Evolutionary conservation across 2,888 invertebrate species (phyloP).

Genomic region (Luperina testacea): DNA sequence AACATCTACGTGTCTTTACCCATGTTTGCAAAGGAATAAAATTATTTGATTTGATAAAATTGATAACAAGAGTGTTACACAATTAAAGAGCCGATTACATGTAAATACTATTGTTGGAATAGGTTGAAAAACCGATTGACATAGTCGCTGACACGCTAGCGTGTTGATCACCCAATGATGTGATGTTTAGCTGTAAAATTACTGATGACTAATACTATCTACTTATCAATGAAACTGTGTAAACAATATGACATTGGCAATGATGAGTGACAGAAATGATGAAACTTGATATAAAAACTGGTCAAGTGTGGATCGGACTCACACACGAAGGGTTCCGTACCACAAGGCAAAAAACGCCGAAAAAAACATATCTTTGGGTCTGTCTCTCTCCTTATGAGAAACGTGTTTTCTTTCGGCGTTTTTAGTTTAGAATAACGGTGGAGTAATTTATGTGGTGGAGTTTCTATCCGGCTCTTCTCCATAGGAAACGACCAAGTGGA

Average conservation of each 20-base stretch:
- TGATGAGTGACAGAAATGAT: not conserved
- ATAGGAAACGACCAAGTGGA: not conserved
- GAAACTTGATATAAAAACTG: not conserved
- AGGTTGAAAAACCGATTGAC: not conserved
- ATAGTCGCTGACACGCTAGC: not conserved
- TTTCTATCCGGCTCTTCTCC: not conserved
- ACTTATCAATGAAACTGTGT: slow-evolving; percentile 16
- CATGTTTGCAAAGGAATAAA: no score
- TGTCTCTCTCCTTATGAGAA: not conserved
- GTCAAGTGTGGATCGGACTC: not conserved
- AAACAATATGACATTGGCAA: not conserved
- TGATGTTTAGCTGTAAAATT: slow-evolving; percentile 2
- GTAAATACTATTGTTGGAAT: slow-evolving; percentile 6
- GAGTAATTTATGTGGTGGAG: not conserved
- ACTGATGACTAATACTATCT: not conserved
- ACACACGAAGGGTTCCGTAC: not conserved
- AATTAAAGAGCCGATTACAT: slow-evolving; percentile 1
- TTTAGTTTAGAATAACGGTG: not conserved
- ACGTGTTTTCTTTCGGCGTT: not conserved
- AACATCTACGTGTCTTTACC: no score
- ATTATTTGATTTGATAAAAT: no score
- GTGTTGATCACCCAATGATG: slow-evolving; percentile 23
- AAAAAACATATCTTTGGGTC: not conserved
- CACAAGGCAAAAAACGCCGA: not conserved
- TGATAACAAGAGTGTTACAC: not conserved